phyloP scores from a whole-genome alignment of 1,140 invertebrate species.

The Asobara japonica region DNA sequence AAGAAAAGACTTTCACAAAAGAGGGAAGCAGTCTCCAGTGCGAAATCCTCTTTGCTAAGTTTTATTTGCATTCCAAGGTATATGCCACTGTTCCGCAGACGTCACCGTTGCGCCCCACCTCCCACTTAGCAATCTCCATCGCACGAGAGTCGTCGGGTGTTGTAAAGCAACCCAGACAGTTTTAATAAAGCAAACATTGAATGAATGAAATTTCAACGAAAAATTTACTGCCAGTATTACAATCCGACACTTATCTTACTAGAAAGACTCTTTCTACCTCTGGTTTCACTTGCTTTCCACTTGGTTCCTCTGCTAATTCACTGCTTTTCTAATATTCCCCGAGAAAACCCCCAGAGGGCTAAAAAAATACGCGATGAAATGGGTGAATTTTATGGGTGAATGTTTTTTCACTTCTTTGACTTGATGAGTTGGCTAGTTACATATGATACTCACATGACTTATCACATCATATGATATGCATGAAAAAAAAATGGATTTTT shows the following conservation, averaged over 20 bases:
- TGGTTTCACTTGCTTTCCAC: neutral
- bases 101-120: neutral
- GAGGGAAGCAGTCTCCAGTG: constrained; percentile 1
- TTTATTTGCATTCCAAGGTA: constrained; percentile 17
- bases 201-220: constrained; percentile 11
- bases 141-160: constrained; percentile 2
- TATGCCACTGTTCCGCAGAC: constrained; percentile 16
- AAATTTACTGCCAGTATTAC: constrained; percentile 7
- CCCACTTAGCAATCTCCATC: constrained; percentile 11
- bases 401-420: neutral
- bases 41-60: constrained; percentile 19
- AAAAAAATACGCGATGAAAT: neutral
- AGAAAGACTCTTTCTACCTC: neutral
- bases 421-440: too few relatives aligned
- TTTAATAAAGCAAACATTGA: constrained; percentile 13
- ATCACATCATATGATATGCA: too few relatives aligned
- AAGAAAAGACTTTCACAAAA: constrained; percentile 7
- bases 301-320: neutral
- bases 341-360: neutral
- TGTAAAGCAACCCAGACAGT: constrained; percentile 3
- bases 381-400: neutral
- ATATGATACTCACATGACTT: too few relatives aligned
- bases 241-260: neutral
- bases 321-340: neutral
- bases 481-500: too few relatives aligned